Evolutionary conservation across 53 echinoderm and acorn worm species (phyloP).

Genomic region (Zoroaster sp.): DNA sequence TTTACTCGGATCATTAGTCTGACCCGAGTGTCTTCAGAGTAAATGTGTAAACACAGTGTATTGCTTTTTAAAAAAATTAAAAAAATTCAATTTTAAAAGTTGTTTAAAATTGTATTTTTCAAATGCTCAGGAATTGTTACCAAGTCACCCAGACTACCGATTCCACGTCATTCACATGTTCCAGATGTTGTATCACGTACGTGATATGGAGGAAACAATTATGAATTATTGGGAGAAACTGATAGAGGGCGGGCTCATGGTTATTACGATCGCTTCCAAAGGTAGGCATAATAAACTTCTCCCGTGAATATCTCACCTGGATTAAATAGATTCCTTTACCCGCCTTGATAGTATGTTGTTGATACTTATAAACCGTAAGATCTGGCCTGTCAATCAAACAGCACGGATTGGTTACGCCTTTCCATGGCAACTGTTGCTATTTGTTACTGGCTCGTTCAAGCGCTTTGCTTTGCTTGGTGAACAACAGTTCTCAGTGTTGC

Average conservation of each 20-base stretch:
- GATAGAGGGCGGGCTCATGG: conserved; percentile 67
- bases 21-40: background rate
- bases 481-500: too few species aligned
- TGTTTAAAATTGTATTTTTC: too few species aligned
- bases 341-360: background rate
- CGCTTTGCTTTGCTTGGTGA: too few species aligned
- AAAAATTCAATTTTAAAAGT: background rate
- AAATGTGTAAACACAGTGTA: background rate
- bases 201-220: conserved; percentile 71
- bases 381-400: too few species aligned
- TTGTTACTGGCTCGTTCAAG: too few species aligned
- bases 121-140: background rate
- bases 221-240: conserved; percentile 67
- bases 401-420: too few species aligned
- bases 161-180: conserved; percentile 85
- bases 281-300: conserved; percentile 16
- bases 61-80: background rate
- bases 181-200: conserved; percentile 89
- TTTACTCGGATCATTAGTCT: background rate
- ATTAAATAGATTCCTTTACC: background rate
- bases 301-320: background rate
- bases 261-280: conserved; percentile 85
- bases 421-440: too few species aligned
- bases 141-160: background rate
- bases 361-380: too few species aligned